Percentiles rank a stretch among this genome's conserved stretches.
Evolutionary conservation across 2,113 vertebrate species (phyloP).

Genomic region (Epinephelus lanceolatus): DNA sequence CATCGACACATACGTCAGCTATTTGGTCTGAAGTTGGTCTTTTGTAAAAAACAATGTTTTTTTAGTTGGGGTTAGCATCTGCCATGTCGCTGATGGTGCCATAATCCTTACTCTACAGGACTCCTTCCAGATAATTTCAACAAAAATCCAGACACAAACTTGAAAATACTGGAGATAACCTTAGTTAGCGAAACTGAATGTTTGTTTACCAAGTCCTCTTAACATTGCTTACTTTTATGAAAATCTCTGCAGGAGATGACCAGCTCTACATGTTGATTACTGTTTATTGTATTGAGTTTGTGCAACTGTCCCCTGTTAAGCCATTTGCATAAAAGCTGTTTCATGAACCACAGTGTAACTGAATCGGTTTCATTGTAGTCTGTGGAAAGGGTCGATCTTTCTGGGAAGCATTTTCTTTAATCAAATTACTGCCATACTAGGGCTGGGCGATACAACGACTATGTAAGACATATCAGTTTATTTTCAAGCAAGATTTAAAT

Average conservation of each 20-base stretch:
- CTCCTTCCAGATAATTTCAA: conserved; percentile 69
- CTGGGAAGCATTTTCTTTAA: background rate
- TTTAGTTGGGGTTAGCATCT: conserved; percentile 66
- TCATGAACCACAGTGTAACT: conserved; percentile 72
- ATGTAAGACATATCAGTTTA: no score
- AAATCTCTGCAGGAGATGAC: conserved; percentile 77
- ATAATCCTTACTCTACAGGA: conserved; percentile 74
- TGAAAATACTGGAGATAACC: conserved; percentile 76
- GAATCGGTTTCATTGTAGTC: conserved; percentile 34
- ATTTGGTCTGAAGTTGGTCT: conserved; percentile 32
- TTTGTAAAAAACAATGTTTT: conserved; percentile 14
- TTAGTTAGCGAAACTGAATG: conserved; percentile 77
- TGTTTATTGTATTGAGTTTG: conserved; percentile 83
- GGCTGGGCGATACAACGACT: no score
- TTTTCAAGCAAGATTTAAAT: no score
- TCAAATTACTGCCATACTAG: background rate
- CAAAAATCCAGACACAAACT: conserved; percentile 72
- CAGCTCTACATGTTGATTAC: conserved; percentile 83
- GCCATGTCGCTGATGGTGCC: conserved; percentile 81
- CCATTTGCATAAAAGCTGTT: conserved; percentile 88
- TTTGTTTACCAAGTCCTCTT: conserved; percentile 81
- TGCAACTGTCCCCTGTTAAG: conserved; percentile 82
- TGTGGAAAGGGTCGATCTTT: background rate
- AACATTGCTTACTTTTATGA: conserved; percentile 74
- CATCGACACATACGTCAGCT: conserved; percentile 26